Evolutionary conservation across 1,140 invertebrate genomes (phyloP), one percentile per base, ranked within the genome.

Genomic region (Lanistes nyassanus): DNA sequence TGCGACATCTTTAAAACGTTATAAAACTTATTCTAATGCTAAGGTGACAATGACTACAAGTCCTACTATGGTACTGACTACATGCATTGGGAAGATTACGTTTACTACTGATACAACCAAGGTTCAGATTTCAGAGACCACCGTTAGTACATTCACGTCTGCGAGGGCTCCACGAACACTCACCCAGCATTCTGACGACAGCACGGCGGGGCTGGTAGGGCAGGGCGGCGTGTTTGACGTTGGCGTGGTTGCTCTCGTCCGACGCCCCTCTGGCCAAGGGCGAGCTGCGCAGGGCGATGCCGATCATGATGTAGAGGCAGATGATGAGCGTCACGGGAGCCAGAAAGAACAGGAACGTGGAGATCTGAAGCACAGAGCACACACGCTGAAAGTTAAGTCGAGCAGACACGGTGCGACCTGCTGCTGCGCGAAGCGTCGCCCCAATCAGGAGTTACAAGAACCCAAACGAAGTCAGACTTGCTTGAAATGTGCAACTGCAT

Each of bases 311-410:
- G 73, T 91, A 91, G 19, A 91, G 79, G 19, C 87, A 80, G 31
- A 85, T 84, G 70, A 91, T 90, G 11, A 90, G 62, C 13, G 83
- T 83, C 81, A 91, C 88, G 11, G 90, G 90, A 9, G 88, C 71
- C 26, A 89, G 77, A 80, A 91, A 91, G 77, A 90, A 89, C 23
- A 88, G 58, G 74, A 90, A 86, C 2, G 89, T 85, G 5, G 90
- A 90, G 47, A 88, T 64, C 64, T 87, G 85, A 39, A 82, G 80
- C 31, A 81, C 71, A 47, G 19, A n/a, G n/a, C n/a, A n/a, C n/a
- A n/a, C n/a, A n/a, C n/a, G n/a, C n/a, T n/a, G n/a, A n/a, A n/a
- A n/a, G n/a, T n/a, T n/a, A n/a, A n/a, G n/a, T n/a, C n/a, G n/a
- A n/a, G n/a, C n/a, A n/a, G n/a, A n/a, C n/a, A n/a, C n/a, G n/a